A percentile compares a stretch with the other conserved stretches of the same genome.
Evolutionary conservation across 2,113 vertebrate genomes (phyloP).

Genomic region (Salvelinus fontinalis): DNA sequence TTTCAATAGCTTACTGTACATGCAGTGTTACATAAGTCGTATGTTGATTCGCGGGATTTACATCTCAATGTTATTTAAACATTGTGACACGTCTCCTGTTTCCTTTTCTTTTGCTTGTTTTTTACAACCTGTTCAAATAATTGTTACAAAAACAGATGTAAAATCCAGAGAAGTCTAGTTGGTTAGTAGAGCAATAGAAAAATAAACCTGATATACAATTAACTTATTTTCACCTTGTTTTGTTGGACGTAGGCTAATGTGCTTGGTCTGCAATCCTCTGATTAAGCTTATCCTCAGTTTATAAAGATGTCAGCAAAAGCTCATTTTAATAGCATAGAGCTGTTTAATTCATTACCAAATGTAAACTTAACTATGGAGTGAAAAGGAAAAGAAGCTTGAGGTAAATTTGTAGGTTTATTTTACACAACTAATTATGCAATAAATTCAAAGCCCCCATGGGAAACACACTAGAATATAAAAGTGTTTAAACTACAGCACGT

Average conservation of each 20-base stretch:
- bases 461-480: not conserved
- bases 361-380: not conserved
- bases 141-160: too few species aligned
- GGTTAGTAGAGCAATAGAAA: not conserved
- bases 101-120: too few species aligned
- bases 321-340: constrained; percentile 52
- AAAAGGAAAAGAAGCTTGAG: constrained; percentile 46
- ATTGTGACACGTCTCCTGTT: too few species aligned
- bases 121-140: too few species aligned
- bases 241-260: not conserved
- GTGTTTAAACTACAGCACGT: constrained; percentile 9
- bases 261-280: not conserved
- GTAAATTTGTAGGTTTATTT: constrained; percentile 56
- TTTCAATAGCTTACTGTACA: too few species aligned
- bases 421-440: constrained; percentile 68
- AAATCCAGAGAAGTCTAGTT: too few species aligned
- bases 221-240: not conserved
- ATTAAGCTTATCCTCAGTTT: not conserved
- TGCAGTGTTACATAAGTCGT: not conserved
- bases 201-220: not conserved
- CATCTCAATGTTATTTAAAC: constrained; percentile 46
- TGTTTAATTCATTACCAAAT: constrained; percentile 33
- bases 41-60: constrained; percentile 36
- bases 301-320: not conserved
- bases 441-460: constrained; percentile 45